phyloP scores from a whole-genome alignment of 2,113 vertebrate species.

The Sinosuthora webbiana region DNA sequence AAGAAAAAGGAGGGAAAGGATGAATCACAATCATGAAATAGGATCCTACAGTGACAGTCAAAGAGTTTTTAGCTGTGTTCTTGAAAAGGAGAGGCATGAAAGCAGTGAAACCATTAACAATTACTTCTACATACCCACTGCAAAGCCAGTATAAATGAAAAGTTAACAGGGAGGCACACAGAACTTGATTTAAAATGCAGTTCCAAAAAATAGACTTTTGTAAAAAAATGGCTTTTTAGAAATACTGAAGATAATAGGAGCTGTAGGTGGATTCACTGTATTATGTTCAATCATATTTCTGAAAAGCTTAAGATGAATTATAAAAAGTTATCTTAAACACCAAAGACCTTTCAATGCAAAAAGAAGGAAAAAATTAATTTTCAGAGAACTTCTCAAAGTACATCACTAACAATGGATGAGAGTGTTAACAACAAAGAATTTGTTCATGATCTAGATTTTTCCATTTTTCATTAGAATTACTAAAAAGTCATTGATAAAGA shows the following conservation, averaged over 20 bases:
- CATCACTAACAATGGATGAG: not conserved
- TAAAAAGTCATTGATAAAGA: not conserved
- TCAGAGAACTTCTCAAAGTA: not conserved
- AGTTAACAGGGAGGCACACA: not conserved
- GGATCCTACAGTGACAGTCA: conserved; percentile 5
- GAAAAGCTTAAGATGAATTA: not conserved
- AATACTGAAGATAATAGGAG: not conserved
- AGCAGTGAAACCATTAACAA: conserved; percentile 17
- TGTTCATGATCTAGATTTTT: not conserved
- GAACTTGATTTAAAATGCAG: not conserved
- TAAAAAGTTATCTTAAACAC: not conserved
- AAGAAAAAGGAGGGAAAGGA: not conserved
- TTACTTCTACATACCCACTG: conserved; percentile 21
- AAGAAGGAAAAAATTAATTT: not conserved
- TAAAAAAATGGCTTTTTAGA: not conserved
- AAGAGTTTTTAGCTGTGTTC: conserved; percentile 32
- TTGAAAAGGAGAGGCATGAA: conserved; percentile 23
- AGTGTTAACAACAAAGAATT: not conserved
- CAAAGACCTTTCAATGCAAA: not conserved
- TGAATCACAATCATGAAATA: conserved; percentile 10
- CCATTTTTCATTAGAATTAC: not conserved
- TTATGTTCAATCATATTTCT: not conserved
- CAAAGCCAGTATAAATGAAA: conserved; percentile 10
- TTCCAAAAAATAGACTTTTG: not conserved
- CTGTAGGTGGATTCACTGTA: not conserved